phyloP scores from a whole-genome alignment of 2,797 vertebrate species.

The Scarus forsteni region DNA sequence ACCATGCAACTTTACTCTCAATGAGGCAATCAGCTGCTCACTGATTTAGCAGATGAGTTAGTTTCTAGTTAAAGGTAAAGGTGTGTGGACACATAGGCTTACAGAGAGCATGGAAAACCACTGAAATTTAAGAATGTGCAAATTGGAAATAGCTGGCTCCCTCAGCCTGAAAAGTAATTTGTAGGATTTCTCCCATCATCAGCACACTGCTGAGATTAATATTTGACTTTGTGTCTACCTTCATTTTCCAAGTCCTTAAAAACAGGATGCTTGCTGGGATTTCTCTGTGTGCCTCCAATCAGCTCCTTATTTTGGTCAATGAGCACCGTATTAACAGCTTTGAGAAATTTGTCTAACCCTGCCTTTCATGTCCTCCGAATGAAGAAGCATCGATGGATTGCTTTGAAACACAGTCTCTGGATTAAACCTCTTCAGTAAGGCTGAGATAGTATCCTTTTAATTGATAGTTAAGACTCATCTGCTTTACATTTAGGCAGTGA shows the following conservation, averaged over 20 bases:
- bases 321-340: constrained; percentile 35
- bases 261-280: constrained; percentile 47
- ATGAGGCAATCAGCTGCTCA: constrained; percentile 59
- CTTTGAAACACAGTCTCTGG: neutral
- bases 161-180: constrained; percentile 66
- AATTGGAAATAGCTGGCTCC: constrained; percentile 65
- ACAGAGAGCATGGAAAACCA: neutral
- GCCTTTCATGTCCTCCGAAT: constrained; percentile 8
- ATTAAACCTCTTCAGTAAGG: constrained; percentile 7
- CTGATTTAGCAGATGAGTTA: constrained; percentile 53
- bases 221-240: constrained; percentile 42
- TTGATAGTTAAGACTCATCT: constrained; percentile 23
- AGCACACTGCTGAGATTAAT: constrained; percentile 59
- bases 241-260: constrained; percentile 54
- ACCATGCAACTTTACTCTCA: constrained; percentile 15
- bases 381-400: constrained; percentile 14
- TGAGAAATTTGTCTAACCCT: constrained; percentile 14
- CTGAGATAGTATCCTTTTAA: constrained; percentile 13
- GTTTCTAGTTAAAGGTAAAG: constrained; percentile 31
- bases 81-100: neutral
- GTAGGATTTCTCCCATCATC: constrained; percentile 58
- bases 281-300: constrained; percentile 53
- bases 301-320: constrained; percentile 27
- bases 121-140: constrained; percentile 57
- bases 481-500: neutral